phyloP scores from a whole-genome alignment of 2,113 vertebrate genomes.

The Passer domesticus region DNA sequence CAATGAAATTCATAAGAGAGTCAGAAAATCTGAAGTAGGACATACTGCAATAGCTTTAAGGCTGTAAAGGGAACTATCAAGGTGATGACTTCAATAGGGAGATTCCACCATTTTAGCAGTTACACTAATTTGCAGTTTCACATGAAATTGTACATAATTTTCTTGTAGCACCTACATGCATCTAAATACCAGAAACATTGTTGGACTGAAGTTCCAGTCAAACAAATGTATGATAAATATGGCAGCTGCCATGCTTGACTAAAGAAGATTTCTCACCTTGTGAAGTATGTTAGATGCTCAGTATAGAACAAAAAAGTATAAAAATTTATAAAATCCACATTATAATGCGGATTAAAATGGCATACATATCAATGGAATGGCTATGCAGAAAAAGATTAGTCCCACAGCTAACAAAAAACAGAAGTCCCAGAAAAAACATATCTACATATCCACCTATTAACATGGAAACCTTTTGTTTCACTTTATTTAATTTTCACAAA shows the following conservation, averaged over 20 bases:
- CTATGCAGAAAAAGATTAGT: neutral
- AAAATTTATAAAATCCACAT: neutral
- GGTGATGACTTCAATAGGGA: neutral
- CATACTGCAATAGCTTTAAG: neutral
- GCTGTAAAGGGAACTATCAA: neutral
- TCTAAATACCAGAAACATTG: neutral
- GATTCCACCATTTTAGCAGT: neutral
- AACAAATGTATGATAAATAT: neutral
- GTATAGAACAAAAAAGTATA: neutral
- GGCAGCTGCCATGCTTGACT: neutral
- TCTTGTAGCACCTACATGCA: neutral
- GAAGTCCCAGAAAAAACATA: neutral
- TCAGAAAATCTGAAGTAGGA: neutral
- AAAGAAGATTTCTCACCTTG: neutral
- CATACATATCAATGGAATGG: neutral
- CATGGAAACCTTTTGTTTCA: neutral
- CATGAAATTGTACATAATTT: neutral
- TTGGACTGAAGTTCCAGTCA: neutral
- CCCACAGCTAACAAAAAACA: fast-evolving
- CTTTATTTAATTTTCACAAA: neutral
- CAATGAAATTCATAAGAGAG: neutral
- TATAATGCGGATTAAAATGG: neutral
- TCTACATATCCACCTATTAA: fast-evolving
- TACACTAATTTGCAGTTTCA: neutral
- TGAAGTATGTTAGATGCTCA: neutral